phyloP scores from a whole-genome alignment of 1,140 invertebrate genomes.

The Drosophila sucinea region DNA sequence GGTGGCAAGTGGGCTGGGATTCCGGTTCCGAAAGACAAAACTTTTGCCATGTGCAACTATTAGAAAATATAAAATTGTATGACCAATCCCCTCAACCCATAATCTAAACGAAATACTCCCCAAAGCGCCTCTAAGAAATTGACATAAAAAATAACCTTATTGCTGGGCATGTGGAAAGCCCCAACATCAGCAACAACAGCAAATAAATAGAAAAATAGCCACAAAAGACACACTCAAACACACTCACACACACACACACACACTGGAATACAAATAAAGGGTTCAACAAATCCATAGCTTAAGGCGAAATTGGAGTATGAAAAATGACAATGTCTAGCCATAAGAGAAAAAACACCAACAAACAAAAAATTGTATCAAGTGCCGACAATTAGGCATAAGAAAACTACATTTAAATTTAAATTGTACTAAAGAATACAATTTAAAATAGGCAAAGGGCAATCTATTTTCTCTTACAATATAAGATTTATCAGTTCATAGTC shows the following conservation, averaged over 20 bases:
- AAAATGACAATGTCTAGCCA: conserved; percentile 9
- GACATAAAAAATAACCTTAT: conserved; percentile 50
- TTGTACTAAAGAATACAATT: no score
- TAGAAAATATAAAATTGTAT: conserved; percentile 44
- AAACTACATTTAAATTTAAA: background rate
- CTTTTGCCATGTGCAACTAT: conserved; percentile 60
- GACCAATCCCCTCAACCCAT: background rate
- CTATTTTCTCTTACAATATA: no score
- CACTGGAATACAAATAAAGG: background rate
- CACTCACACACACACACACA: background rate
- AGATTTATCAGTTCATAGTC: no score
- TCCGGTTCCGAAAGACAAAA: conserved; percentile 7
- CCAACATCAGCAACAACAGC: conserved; percentile 8
- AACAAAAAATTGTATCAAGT: background rate
- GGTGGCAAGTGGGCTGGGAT: background rate
- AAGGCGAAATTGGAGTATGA: background rate
- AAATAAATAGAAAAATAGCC: conserved; percentile 5
- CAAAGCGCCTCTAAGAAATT: conserved; percentile 35
- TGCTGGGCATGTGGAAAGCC: conserved; percentile 13
- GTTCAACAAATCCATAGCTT: conserved; percentile 7
- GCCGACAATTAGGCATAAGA: background rate
- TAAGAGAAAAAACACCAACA: background rate
- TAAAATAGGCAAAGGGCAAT: no score
- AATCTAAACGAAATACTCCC: conserved; percentile 31
- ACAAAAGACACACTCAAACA: background rate